Conservation (phyloP, 2,888 invertebrate species). For the Zhuqinia jingwanae region DNA sequence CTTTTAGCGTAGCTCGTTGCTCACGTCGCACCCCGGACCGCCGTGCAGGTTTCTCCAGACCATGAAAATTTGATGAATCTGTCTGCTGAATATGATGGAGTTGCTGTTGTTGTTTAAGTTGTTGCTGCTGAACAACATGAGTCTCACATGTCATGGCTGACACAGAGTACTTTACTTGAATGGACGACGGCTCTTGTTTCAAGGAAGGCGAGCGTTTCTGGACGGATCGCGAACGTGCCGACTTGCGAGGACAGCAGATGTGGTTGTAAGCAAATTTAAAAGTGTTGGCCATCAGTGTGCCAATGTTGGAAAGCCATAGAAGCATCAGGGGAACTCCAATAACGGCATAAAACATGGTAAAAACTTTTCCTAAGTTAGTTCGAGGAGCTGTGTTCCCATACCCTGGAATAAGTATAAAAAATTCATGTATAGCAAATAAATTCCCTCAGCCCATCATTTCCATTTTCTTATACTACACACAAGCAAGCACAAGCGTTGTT, state of each 20-base stretch:
- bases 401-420: slow-evolving; percentile 83
- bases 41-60: neutral
- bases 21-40: slow-evolving; percentile 82
- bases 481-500: no score
- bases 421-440: neutral
- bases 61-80: slow-evolving; percentile 80
- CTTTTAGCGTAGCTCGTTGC: slow-evolving; percentile 80
- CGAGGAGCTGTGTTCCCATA: slow-evolving; percentile 93
- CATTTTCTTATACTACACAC: no score
- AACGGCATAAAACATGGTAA: slow-evolving; percentile 92
- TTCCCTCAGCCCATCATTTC: no score
- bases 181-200: slow-evolving; percentile 74
- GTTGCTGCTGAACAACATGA: slow-evolving; percentile 82
- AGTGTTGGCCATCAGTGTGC: slow-evolving; percentile 89
- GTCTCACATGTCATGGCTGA: slow-evolving; percentile 77
- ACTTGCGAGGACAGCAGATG: slow-evolving; percentile 80
- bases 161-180: slow-evolving; percentile 78
- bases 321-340: slow-evolving; percentile 93
- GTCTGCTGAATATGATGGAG: slow-evolving; percentile 79
- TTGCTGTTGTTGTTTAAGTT: slow-evolving; percentile 82
- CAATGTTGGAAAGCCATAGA: slow-evolving; percentile 91
- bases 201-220: slow-evolving; percentile 73
- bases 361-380: slow-evolving; percentile 90
- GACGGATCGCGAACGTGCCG: slow-evolving; percentile 73
- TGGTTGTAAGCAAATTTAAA: slow-evolving; percentile 86